phyloP scores from a whole-genome alignment of 1,140 invertebrate species.

The Ganaspis sp. region DNA sequence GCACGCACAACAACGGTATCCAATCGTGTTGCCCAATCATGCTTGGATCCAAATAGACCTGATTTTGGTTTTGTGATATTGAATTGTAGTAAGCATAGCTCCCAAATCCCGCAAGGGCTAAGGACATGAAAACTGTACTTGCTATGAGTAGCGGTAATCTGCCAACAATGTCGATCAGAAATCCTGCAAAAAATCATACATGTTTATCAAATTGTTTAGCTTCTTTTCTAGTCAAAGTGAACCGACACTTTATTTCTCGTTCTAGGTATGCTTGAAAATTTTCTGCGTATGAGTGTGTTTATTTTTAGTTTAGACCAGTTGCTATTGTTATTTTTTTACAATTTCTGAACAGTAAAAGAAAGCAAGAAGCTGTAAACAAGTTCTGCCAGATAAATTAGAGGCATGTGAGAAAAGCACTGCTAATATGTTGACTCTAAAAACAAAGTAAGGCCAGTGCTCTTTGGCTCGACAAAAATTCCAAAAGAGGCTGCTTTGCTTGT shows the following conservation, averaged over 20 bases:
- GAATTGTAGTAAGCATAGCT: slow-evolving; percentile 85
- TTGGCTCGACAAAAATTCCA: background rate
- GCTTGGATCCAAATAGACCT: slow-evolving; percentile 61
- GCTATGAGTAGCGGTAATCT: slow-evolving; percentile 86
- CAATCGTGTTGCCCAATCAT: slow-evolving; percentile 81
- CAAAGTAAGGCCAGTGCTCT: slow-evolving; percentile 13
- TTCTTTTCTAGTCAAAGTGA: slow-evolving; percentile 30
- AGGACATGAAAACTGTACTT: slow-evolving; percentile 89
- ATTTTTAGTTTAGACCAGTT: slow-evolving; percentile 23
- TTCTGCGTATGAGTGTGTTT: slow-evolving; percentile 1
- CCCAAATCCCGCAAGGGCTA: slow-evolving; percentile 87
- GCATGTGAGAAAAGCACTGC: background rate
- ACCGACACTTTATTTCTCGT: slow-evolving; percentile 32
- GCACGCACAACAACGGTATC: slow-evolving; percentile 88
- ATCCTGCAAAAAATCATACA: slow-evolving; percentile 67
- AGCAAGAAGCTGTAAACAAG: background rate
- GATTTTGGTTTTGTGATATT: slow-evolving; percentile 73
- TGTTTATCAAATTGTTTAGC: background rate
- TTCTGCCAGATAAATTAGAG: slow-evolving; percentile 1
- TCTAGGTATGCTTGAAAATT: slow-evolving; percentile 19
- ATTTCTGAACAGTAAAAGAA: background rate
- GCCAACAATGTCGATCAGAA: slow-evolving; percentile 87
- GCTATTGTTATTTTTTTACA: background rate
- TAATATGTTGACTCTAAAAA: slow-evolving; percentile 15
- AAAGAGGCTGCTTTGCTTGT: background rate